These are phyloP conservation scores for Acanthosepion lycidas DNA, from an alignment of 2,888 invertebrate species.

Conservation along the genomic window DNA sequence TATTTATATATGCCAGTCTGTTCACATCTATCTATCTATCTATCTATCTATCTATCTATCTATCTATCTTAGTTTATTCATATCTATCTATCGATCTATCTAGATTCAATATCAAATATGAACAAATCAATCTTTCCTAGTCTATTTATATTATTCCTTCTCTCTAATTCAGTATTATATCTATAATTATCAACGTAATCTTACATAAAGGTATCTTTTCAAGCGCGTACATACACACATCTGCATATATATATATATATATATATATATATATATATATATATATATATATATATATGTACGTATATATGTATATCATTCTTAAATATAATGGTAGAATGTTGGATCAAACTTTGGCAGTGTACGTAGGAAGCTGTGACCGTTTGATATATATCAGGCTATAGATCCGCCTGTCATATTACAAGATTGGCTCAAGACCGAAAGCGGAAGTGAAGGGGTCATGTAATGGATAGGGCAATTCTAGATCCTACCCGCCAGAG, in stretches of 20 bases:
- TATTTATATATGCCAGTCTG: too few species aligned
- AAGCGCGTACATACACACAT: neutral
- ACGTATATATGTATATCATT: neutral
- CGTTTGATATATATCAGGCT: neutral
- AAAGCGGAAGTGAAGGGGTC: neutral
- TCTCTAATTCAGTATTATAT: neutral
- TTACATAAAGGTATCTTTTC: neutral
- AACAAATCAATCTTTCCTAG: neutral
- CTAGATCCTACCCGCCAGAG: neutral
- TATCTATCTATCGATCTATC: too few species aligned
- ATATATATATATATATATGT: neutral
- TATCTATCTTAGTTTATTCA: too few species aligned
- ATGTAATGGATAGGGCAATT: neutral
- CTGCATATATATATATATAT: neutral
- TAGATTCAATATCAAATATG: too few species aligned
- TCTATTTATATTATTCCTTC: neutral
- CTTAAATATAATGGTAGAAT: neutral
- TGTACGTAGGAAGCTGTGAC: neutral
- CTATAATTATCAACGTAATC: neutral
- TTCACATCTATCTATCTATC: too few species aligned
- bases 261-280: neutral
- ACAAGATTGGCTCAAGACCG: neutral
- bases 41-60: too few species aligned
- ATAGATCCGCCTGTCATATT: neutral
- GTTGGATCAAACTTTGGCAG: neutral